A percentile compares a stretch with the other conserved stretches of the same genome.
phyloP scores from a whole-genome alignment of 2,888 invertebrate species.

The Orthosia gothica region DNA sequence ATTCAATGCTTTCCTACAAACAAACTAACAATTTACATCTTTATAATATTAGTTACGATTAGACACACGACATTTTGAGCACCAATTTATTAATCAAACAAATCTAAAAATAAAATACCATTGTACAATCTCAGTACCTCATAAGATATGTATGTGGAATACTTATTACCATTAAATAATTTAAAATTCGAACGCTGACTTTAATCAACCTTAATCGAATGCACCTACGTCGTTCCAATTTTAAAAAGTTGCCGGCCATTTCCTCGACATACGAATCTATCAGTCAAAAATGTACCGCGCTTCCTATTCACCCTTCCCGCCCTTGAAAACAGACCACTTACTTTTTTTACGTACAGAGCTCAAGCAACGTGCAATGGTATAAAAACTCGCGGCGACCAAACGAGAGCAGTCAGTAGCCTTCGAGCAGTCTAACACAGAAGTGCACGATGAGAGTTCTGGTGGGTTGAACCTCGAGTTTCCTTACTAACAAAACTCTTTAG shows the following conservation, averaged over 20 bases:
- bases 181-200: slow-evolving; percentile 28
- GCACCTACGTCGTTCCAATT: slow-evolving; percentile 51
- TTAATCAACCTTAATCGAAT: slow-evolving; percentile 50
- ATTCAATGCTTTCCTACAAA: neutral
- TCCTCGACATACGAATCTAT: slow-evolving; percentile 72
- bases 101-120: neutral
- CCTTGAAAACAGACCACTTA: slow-evolving; percentile 88
- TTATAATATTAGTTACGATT: neutral
- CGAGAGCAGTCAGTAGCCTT: slow-evolving; percentile 90
- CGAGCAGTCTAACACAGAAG: slow-evolving; percentile 91
- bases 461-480: slow-evolving; percentile 78
- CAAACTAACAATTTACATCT: neutral
- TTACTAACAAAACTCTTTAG: slow-evolving; percentile 61
- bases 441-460: slow-evolving; percentile 91
- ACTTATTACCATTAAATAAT: neutral
- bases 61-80: neutral
- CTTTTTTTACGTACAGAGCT: slow-evolving; percentile 88
- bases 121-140: neutral
- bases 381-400: slow-evolving; percentile 85
- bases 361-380: slow-evolving; percentile 80
- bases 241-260: slow-evolving; percentile 74
- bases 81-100: neutral
- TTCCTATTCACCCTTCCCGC: slow-evolving; percentile 90
- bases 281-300: slow-evolving; percentile 81
- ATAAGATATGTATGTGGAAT: no score